Percentiles rank a stretch among this genome's conserved stretches.
These are phyloP conservation scores for Camponotus pennsylvanicus DNA, from an alignment of 1,140 invertebrate genomes.

Conservation along the genomic window DNA sequence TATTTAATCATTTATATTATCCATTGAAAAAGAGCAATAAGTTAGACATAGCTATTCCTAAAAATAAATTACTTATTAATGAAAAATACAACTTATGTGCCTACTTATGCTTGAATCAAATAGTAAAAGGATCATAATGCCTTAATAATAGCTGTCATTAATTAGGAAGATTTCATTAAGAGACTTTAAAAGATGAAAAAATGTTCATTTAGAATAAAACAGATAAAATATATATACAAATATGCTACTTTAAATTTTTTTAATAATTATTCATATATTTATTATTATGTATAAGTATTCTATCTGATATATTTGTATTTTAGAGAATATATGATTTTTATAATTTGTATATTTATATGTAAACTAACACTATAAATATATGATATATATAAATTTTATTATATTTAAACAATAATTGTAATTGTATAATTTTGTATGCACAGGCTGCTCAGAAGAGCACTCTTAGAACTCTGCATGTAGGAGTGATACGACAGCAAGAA, in stretches of 20 bases:
- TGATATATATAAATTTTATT: constrained; percentile 15
- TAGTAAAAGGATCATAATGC: background rate
- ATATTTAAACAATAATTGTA: too few species aligned
- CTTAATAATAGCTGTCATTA: background rate
- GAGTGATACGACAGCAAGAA: constrained; percentile 77
- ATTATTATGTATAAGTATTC: background rate
- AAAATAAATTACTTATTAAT: background rate
- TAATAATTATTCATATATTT: constrained; percentile 11
- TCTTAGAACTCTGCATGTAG: constrained; percentile 77
- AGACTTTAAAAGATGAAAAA: background rate
- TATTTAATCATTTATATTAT: constrained; percentile 59
- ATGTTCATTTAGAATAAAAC: background rate
- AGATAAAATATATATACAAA: background rate
- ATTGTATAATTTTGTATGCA: constrained; percentile 49
- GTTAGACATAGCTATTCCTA: background rate
- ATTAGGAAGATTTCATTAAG: background rate
- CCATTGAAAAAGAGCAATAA: background rate
- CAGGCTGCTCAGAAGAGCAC: constrained; percentile 79
- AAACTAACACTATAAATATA: background rate
- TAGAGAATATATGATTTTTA: background rate
- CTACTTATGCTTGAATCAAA: background rate
- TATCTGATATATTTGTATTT: background rate
- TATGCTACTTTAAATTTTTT: background rate
- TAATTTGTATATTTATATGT: background rate
- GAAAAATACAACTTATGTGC: background rate